Conservation (phyloP, 2,888 invertebrate genomes). For the Rhopalosiphum nymphaeae region DNA sequence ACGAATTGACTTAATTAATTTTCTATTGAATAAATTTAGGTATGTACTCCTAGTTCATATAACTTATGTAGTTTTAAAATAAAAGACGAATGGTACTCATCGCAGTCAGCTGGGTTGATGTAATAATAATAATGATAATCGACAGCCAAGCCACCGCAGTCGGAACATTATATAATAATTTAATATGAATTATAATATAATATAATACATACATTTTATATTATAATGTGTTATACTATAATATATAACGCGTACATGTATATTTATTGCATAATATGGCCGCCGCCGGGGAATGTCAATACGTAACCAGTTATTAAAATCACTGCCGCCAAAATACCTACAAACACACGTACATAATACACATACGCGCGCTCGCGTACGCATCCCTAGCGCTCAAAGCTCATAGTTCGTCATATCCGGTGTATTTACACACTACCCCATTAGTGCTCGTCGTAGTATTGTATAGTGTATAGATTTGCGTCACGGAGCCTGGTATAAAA, state of each 20-base stretch:
- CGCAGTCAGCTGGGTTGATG: not conserved
- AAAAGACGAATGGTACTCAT: not conserved
- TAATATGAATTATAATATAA: not conserved
- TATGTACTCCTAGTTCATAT: not conserved
- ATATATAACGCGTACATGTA: not conserved
- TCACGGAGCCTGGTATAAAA: not conserved
- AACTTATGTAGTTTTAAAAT: not conserved
- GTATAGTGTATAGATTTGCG: not conserved
- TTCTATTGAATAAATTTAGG: not conserved
- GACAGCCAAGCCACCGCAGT: not conserved
- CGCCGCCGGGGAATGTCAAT: not conserved
- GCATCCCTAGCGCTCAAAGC: not conserved
- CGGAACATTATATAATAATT: not conserved
- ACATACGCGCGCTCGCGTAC: not conserved
- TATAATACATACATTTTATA: not conserved
- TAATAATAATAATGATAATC: not conserved
- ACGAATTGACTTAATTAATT: not conserved
- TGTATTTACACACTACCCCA: slow-evolving; percentile 21
- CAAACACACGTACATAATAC: not conserved
- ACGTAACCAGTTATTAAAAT: slow-evolving; percentile 44
- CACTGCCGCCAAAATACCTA: not conserved
- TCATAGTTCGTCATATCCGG: not conserved
- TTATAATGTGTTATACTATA: not conserved
- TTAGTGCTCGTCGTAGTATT: not conserved
- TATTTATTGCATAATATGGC: not conserved